Percentiles rank a stretch among this genome's conserved stretches.
These are phyloP conservation scores for Leguminivora glycinivorella DNA, from an alignment of 1,140 invertebrate species.

Conservation along the genomic window DNA sequence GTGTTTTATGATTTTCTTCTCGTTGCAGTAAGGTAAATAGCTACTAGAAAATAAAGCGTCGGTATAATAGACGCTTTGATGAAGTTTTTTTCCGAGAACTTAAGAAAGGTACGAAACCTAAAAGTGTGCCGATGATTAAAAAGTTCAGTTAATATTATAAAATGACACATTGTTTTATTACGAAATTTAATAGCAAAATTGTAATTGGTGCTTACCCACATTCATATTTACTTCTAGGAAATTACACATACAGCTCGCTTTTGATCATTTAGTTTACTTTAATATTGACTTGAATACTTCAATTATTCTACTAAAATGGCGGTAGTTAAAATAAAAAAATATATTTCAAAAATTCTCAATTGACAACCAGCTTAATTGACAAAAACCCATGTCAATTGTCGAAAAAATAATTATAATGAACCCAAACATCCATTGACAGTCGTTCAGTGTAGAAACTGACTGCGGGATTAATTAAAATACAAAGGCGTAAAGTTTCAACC, in stretches of 20 bases:
- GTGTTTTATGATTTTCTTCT: background rate
- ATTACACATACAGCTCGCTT: too few relatives aligned
- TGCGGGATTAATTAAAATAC: conserved; percentile 21
- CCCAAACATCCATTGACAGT: background rate
- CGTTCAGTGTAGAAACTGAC: background rate
- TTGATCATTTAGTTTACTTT: too few relatives aligned
- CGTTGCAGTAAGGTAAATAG: too few relatives aligned
- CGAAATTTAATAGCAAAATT: too few relatives aligned
- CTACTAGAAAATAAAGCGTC: background rate
- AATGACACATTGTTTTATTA: too few relatives aligned
- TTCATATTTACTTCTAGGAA: too few relatives aligned
- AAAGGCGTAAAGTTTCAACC: background rate
- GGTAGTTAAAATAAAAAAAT: too few relatives aligned
- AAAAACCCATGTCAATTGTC: conserved; percentile 12
- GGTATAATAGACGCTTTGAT: background rate
- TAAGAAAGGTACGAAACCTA: background rate
- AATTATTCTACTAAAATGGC: too few relatives aligned
- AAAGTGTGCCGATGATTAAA: background rate
- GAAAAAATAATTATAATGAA: conserved; percentile 7
- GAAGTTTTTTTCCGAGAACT: background rate
- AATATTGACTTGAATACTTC: too few relatives aligned
- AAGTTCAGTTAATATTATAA: too few relatives aligned
- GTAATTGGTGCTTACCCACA: too few relatives aligned
- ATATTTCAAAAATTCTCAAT: background rate
- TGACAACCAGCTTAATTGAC: background rate